Percentiles rank a stretch among this genome's conserved stretches.
phyloP scores from a whole-genome alignment of 1,140 invertebrate genomes.

The Cyphomyrmex costatus region DNA sequence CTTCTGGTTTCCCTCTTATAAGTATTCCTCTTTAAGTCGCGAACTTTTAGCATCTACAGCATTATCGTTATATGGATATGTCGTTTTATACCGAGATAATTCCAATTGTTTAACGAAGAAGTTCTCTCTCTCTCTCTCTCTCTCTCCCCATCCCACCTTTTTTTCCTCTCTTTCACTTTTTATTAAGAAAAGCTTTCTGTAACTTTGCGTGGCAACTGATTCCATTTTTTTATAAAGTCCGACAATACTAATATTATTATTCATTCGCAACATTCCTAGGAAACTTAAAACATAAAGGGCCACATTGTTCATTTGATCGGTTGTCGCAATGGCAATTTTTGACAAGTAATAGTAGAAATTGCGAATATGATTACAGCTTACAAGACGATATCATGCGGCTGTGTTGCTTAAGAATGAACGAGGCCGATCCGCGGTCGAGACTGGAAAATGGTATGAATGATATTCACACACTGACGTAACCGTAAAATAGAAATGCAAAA shows the following conservation, averaged over 20 bases:
- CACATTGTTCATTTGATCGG: conserved; percentile 41
- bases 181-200: conserved; percentile 55
- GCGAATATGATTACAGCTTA: conserved; percentile 62
- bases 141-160: neutral
- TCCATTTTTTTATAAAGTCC: conserved; percentile 38
- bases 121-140: conserved; percentile 2
- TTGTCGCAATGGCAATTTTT: conserved; percentile 12
- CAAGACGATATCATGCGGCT: conserved; percentile 67
- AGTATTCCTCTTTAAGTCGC: no score
- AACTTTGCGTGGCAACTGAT: conserved; percentile 18
- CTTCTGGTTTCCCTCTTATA: no score
- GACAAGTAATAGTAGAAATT: conserved; percentile 29
- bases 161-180: conserved; percentile 21
- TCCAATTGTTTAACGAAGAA: conserved; percentile 17
- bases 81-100: conserved; percentile 31
- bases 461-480: neutral
- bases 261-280: conserved; percentile 38
- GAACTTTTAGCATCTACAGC: conserved; percentile 19
- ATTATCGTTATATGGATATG: conserved; percentile 38
- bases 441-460: conserved; percentile 36
- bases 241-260: conserved; percentile 40
- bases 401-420: conserved; percentile 54
- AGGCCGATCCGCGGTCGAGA: neutral
- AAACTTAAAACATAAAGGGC: conserved; percentile 60
- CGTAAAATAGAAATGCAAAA: conserved; percentile 8